phyloP scores from a whole-genome alignment of 2,113 vertebrate species.

The Nesogale talazaci region DNA sequence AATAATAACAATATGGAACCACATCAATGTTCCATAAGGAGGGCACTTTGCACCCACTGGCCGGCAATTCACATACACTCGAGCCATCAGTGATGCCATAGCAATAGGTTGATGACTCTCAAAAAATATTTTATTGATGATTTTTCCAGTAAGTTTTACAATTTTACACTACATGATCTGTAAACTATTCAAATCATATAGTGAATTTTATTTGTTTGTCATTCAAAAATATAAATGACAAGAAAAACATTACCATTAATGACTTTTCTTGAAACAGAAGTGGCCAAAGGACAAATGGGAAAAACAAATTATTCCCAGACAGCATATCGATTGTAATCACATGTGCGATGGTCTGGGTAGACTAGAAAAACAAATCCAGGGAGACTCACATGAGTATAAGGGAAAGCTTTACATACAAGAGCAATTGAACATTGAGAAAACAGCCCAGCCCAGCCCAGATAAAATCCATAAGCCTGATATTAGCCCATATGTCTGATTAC shows the following conservation, averaged over 20 bases:
- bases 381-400: too few relatives aligned
- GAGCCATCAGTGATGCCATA: background rate
- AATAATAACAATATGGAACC: background rate
- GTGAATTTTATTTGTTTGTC: background rate
- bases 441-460: too few relatives aligned
- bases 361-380: too few relatives aligned
- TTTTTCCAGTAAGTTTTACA: background rate
- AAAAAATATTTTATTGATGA: background rate
- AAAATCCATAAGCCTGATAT: too few relatives aligned
- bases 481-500: too few relatives aligned
- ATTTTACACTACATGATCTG: background rate
- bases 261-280: background rate
- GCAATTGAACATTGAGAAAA: too few relatives aligned
- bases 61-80: too few relatives aligned
- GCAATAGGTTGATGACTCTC: background rate
- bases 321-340: background rate
- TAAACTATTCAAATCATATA: background rate
- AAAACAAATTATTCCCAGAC: background rate
- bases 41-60: background rate
- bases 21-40: background rate
- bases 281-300: background rate
- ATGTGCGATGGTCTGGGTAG: too few relatives aligned
- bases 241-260: too few relatives aligned
- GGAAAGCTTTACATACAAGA: too few relatives aligned
- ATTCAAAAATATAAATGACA: constrained; percentile 18